These are phyloP conservation scores for Drosophila orosa DNA, from an alignment of 1,140 invertebrate genomes.

Conservation along the genomic window DNA sequence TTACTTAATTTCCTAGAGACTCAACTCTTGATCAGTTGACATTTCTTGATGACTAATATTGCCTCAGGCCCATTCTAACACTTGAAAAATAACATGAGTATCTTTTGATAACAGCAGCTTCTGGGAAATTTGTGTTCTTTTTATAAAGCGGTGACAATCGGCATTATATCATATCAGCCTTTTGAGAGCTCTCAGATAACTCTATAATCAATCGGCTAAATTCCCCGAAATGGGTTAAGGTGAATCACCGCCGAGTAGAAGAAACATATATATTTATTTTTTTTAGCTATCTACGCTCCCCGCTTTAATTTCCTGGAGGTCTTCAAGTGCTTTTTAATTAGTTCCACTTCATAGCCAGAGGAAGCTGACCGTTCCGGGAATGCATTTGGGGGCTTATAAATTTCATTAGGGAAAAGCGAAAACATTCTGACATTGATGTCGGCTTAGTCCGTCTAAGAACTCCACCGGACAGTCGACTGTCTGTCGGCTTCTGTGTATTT, in stretches of 20 bases:
- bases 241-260: background rate
- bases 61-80: background rate
- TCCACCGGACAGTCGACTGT: constrained; percentile 19
- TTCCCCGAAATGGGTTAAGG: background rate
- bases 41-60: background rate
- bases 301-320: background rate
- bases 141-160: background rate
- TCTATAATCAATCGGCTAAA: constrained; percentile 1
- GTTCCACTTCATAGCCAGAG: constrained; percentile 9
- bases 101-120: background rate
- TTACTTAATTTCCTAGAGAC: background rate
- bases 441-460: constrained; percentile 36
- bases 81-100: background rate
- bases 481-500: constrained; percentile 2
- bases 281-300: background rate
- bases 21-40: background rate
- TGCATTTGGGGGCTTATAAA: constrained; percentile 27
- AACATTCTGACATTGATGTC: constrained; percentile 49
- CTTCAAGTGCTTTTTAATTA: constrained; percentile 47
- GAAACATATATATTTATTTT: background rate
- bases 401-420: constrained; percentile 49
- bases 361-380: background rate
- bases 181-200: constrained; percentile 4
- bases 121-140: background rate
- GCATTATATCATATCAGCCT: constrained; percentile 1